Base-by-base conservation (phyloP, 2,888 invertebrate species). In the Drosophila nr. perissopoda region DNA sequence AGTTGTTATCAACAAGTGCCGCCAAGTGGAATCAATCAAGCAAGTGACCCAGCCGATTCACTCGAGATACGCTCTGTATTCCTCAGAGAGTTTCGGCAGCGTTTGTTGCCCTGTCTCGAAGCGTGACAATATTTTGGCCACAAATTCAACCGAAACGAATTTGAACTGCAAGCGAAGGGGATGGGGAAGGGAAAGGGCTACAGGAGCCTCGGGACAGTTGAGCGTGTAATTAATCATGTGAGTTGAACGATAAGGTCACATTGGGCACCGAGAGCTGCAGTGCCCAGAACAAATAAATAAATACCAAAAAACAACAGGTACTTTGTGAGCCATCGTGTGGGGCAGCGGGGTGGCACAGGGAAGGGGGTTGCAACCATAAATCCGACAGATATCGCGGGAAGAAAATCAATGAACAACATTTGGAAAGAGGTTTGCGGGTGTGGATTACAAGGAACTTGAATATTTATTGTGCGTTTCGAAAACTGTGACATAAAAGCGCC, bases 51-150 rank as follows among this genome's bases (percentile, higher is more conserved):
- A n/a, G 10, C 51, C 21, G 57, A 73, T 64, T 21, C 54, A 54
- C 16, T n/a, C 42, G n/a, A 65, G 72, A 78, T 63, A 81, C 48
- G 31, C 48, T 21, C 45, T 10, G 73, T 73, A 78, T 81, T 78
- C 78, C 82, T 78, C 52, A 29, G 78, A 78, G 78, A 69, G 49
- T 65, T 65, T 71, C 69, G 73, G 73, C 68, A 61, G 78, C 52
- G 69, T 79, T 75, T 70, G 71, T 73, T 62, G 54, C 57, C 66
- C 25, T 29, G 64, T 63, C 61, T 69, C 83, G 71, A 86, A 85
- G 85, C 85, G 85, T 85, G 85, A 85, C 85, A 85, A 90, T 90
- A 90, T 90, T 85, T 85, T 85, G 85, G 90, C 90, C 88, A 89
- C 88, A 89, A 60, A 74, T 83, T 83, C 89, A 69, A 73, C 68